These are phyloP conservation scores for Heliconius aoede DNA, from an alignment of 2,888 invertebrate species.

Conservation along the genomic window DNA sequence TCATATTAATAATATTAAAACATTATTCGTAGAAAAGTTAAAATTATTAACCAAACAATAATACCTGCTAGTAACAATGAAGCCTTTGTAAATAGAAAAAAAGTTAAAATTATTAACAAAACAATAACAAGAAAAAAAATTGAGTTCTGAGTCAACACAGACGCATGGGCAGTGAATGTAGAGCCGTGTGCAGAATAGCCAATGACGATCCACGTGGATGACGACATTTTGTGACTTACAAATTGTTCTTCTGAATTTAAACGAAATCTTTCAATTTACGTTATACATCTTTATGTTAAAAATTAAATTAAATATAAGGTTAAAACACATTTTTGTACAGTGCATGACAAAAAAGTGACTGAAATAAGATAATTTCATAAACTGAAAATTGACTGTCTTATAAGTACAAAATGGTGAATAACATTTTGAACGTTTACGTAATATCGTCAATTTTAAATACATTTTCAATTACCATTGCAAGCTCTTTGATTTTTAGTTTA, in stretches of 20 bases:
- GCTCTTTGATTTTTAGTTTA: conserved; percentile 29
- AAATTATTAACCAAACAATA: too few species aligned
- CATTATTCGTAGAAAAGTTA: conserved; percentile 15
- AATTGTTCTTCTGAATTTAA: conserved; percentile 1
- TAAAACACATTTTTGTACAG: too few species aligned
- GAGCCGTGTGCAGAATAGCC: conserved; percentile 71
- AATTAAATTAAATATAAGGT: not conserved
- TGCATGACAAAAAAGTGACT: too few species aligned
- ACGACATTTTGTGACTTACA: conserved; percentile 53
- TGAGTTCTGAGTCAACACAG: conserved; percentile 63
- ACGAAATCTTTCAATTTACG: not conserved
- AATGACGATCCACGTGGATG: conserved; percentile 73
- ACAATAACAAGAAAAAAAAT: conserved; percentile 22
- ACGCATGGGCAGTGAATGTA: conserved; percentile 65
- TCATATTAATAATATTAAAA: not conserved
- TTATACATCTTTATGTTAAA: not conserved
- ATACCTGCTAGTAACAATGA: too few species aligned
- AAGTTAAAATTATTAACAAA: conserved; percentile 9
- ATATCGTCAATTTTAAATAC: not conserved
- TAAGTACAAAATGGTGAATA: not conserved
- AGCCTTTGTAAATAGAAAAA: too few species aligned
- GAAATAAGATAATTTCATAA: not conserved
- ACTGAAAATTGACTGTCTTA: not conserved
- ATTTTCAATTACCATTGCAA: not conserved
- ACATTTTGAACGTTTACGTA: not conserved